Conservation (phyloP, 2,888 invertebrate genomes). For the Watsonalla cultraria region DNA sequence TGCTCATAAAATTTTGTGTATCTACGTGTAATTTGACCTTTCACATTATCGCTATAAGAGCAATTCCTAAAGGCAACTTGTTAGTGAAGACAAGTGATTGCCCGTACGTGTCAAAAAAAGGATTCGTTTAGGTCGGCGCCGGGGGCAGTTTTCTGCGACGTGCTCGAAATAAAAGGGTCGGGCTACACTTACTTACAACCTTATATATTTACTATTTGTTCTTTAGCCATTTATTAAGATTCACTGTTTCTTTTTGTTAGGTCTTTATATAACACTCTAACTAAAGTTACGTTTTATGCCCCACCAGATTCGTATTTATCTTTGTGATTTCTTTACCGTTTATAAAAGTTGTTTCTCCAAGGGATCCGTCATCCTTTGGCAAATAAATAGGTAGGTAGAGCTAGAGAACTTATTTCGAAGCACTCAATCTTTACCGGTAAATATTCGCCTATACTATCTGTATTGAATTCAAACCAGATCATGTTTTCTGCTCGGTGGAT, state of each 20-base stretch:
- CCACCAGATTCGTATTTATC: too few relatives aligned
- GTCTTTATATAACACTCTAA: too few relatives aligned
- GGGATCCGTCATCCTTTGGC: too few relatives aligned
- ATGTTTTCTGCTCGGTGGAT: slow-evolving; percentile 44
- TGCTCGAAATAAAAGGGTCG: neutral
- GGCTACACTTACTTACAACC: neutral
- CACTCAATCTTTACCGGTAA: neutral
- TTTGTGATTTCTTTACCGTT: too few relatives aligned
- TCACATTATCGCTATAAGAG: slow-evolving; percentile 40
- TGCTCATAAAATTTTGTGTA: slow-evolving; percentile 45
- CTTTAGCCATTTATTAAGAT: too few relatives aligned
- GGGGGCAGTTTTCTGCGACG: neutral
- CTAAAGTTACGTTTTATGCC: too few relatives aligned
- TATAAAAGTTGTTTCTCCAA: too few relatives aligned
- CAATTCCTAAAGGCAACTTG: slow-evolving; percentile 37
- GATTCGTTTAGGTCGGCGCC: slow-evolving; percentile 2
- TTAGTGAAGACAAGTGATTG: slow-evolving; percentile 36
- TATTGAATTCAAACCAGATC: slow-evolving; percentile 27
- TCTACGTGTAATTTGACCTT: slow-evolving; percentile 57
- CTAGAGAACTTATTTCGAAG: neutral
- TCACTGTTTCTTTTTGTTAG: too few relatives aligned
- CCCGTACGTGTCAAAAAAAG: slow-evolving; percentile 28
- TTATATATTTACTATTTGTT: too few relatives aligned
- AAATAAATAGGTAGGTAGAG: too few relatives aligned
- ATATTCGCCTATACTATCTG: slow-evolving; percentile 1